Conservation (phyloP, 2,113 vertebrate genomes). For the Oncorhynchus kisutch region DNA sequence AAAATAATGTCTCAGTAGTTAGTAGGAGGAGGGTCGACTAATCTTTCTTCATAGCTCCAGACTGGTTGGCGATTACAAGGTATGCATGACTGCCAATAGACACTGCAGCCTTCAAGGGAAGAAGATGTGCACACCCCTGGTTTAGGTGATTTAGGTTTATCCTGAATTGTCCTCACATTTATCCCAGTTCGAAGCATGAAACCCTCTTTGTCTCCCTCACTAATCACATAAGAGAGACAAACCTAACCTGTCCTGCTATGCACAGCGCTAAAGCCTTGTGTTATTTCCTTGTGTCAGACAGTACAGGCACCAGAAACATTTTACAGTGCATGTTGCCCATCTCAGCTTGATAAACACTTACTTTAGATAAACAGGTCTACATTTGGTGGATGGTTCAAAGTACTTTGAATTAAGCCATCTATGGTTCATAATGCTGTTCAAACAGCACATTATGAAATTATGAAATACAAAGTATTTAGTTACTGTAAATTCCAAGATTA, state of each 20-base stretch:
- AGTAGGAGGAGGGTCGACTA: not conserved
- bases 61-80: not conserved
- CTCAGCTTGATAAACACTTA: conserved; percentile 13
- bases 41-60: not conserved
- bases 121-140: conserved; percentile 33
- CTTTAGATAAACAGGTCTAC: conserved; percentile 6
- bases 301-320: conserved; percentile 29
- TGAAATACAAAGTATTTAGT: conserved; percentile 43
- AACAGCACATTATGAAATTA: conserved; percentile 74
- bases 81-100: not conserved
- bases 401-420: conserved; percentile 20
- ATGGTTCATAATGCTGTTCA: conserved; percentile 67
- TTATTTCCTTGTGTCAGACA: conserved; percentile 28
- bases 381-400: conserved; percentile 35
- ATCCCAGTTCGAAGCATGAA: conserved; percentile 66
- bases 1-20: too few relatives aligned
- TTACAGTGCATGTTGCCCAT: conserved; percentile 53
- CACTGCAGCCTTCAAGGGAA: conserved; percentile 51
- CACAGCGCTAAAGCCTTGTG: conserved; percentile 42
- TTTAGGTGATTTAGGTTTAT: conserved; percentile 50
- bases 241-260: conserved; percentile 44
- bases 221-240: conserved; percentile 58
- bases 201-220: conserved; percentile 32
- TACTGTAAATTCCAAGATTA: conserved; percentile 33
- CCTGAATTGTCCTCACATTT: conserved; percentile 57